These are phyloP conservation scores for Perodicticus potto DNA, from an alignment of 2,797 vertebrate species.

Conservation along the genomic window DNA sequence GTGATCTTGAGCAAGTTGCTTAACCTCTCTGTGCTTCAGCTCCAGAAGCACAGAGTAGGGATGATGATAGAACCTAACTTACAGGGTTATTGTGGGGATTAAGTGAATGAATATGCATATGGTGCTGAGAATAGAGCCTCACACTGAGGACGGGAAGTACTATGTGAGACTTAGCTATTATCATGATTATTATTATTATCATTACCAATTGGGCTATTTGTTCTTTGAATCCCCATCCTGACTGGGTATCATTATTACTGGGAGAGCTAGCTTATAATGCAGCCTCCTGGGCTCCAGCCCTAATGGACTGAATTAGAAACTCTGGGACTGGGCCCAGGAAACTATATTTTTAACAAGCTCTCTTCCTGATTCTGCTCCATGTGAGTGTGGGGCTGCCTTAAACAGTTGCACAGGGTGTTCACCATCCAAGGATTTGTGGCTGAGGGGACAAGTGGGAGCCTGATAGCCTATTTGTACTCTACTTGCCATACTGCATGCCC, in stretches of 20 bases:
- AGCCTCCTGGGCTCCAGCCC: not conserved
- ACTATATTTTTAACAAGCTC: slow-evolving; percentile 14
- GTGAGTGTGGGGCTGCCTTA: not conserved
- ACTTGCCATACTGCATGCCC: not conserved
- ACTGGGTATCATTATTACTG: not conserved
- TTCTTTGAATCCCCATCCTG: not conserved
- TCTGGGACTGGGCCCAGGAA: slow-evolving; percentile 42
- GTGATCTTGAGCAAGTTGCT: not conserved
- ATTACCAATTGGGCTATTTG: not conserved
- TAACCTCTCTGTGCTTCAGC: not conserved
- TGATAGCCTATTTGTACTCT: not conserved
- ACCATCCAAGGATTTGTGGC: not conserved
- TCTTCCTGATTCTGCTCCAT: not conserved
- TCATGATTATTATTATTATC: not conserved
- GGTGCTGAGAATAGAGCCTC: not conserved
- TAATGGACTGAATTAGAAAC: not conserved
- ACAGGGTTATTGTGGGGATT: not conserved
- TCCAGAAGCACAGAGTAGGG: not conserved
- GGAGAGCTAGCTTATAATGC: not conserved
- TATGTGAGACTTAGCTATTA: not conserved
- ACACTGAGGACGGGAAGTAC: not conserved
- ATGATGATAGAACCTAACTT: not conserved
- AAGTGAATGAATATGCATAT: fast-evolving
- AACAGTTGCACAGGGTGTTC: not conserved
- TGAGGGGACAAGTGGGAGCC: fast-evolving